phyloP scores from a whole-genome alignment of 1,140 invertebrate species.

The Dreissena rostriformis region DNA sequence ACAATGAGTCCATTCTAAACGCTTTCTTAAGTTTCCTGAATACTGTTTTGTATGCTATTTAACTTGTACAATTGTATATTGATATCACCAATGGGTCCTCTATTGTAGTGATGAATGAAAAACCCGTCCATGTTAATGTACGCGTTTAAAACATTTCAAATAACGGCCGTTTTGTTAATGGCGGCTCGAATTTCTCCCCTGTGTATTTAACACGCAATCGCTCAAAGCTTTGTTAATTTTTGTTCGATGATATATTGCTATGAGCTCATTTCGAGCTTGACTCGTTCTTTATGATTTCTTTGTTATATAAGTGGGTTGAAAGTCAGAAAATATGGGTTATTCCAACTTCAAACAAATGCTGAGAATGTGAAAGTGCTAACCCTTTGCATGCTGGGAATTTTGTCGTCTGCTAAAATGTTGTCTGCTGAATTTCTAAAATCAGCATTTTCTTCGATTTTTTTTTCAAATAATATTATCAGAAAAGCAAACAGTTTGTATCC shows the following conservation, averaged over 20 bases:
- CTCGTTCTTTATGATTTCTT: too few relatives aligned
- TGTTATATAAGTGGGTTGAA: too few relatives aligned
- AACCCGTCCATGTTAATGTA: neutral
- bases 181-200: slow-evolving; percentile 7
- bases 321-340: too few relatives aligned
- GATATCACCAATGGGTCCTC: neutral
- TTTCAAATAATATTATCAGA: too few relatives aligned
- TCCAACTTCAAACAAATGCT: too few relatives aligned
- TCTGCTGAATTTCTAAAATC: too few relatives aligned
- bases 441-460: too few relatives aligned
- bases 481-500: too few relatives aligned
- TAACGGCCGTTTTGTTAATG: slow-evolving; percentile 32
- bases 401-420: too few relatives aligned
- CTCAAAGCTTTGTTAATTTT: neutral
- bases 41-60: neutral
- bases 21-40: neutral
- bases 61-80: neutral
- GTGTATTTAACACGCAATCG: slow-evolving; percentile 17
- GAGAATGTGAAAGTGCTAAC: too few relatives aligned
- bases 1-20: slow-evolving; percentile 6
- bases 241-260: neutral
- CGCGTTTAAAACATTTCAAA: slow-evolving; percentile 31
- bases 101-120: neutral
- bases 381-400: too few relatives aligned
- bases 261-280: too few relatives aligned